phyloP scores from a whole-genome alignment of 2,113 vertebrate genomes.

The Ptychochromis oligacanthus region DNA sequence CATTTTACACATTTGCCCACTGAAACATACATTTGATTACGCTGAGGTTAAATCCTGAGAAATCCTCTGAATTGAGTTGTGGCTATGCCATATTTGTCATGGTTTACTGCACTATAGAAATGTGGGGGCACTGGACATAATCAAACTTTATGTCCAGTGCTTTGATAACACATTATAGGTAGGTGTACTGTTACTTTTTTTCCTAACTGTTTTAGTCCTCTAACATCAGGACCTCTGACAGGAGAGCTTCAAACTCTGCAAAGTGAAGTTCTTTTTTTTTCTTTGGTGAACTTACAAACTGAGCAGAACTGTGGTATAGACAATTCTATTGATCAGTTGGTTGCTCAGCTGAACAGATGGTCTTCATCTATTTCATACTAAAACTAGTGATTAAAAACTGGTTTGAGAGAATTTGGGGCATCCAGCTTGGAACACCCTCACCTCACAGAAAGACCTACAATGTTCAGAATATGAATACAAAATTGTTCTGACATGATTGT shows the following conservation, averaged over 20 bases:
- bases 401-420: background rate
- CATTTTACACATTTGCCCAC: background rate
- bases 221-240: too few species aligned
- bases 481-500: too few species aligned
- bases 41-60: background rate
- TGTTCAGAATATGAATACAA: background rate
- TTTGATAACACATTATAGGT: background rate
- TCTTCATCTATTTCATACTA: background rate
- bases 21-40: background rate
- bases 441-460: background rate
- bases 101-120: background rate
- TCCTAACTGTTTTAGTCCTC: background rate
- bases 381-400: background rate
- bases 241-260: too few species aligned
- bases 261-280: too few species aligned
- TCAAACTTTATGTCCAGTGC: background rate
- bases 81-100: background rate
- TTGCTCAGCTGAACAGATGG: background rate
- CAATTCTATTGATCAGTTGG: too few species aligned
- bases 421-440: background rate
- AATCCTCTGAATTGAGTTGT: background rate
- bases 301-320: background rate
- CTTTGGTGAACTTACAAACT: background rate
- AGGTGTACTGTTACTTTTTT: too few species aligned
- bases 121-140: background rate